Conservation (phyloP, 2,888 invertebrate species). For the Tetramorium bicarinatum region DNA sequence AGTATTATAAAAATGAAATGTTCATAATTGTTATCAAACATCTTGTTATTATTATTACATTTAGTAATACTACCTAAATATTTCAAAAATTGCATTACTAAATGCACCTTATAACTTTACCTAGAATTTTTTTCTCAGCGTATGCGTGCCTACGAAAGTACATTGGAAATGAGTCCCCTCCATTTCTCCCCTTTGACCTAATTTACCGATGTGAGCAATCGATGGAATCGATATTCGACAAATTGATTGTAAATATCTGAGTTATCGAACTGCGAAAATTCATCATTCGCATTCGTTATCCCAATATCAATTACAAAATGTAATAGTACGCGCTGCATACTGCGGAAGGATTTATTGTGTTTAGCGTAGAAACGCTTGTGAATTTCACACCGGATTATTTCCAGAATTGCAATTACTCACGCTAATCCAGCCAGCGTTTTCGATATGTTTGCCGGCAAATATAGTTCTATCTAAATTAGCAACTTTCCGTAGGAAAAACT, state of each 20-base stretch:
- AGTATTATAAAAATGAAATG: too few relatives aligned
- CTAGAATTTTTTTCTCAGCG: too few relatives aligned
- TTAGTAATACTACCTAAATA: too few relatives aligned
- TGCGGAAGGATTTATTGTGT: slow-evolving; percentile 34
- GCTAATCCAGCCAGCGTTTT: slow-evolving; percentile 34
- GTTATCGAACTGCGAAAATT: slow-evolving; percentile 28
- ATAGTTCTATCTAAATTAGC: slow-evolving; percentile 9
- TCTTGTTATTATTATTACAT: too few relatives aligned
- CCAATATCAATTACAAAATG: slow-evolving; percentile 46
- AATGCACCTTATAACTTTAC: too few relatives aligned
- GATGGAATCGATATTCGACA: slow-evolving; percentile 36
- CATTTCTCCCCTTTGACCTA: slow-evolving; percentile 11
- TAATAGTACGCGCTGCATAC: slow-evolving; percentile 16
- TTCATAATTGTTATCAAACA: too few relatives aligned
- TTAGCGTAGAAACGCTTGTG: slow-evolving; percentile 3
- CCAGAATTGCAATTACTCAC: slow-evolving; percentile 39
- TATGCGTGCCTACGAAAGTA: not conserved
- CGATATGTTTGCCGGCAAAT: slow-evolving; percentile 14
- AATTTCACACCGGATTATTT: slow-evolving; percentile 35
- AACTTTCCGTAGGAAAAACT: slow-evolving; percentile 1
- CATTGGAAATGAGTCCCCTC: not conserved
- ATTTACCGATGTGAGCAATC: not conserved
- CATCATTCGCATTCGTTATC: slow-evolving; percentile 41
- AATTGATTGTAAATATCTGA: slow-evolving; percentile 46
- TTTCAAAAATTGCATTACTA: too few relatives aligned